Base-by-base conservation (phyloP, 2,888 invertebrate species). In the Cheilosia scutellata region DNA sequence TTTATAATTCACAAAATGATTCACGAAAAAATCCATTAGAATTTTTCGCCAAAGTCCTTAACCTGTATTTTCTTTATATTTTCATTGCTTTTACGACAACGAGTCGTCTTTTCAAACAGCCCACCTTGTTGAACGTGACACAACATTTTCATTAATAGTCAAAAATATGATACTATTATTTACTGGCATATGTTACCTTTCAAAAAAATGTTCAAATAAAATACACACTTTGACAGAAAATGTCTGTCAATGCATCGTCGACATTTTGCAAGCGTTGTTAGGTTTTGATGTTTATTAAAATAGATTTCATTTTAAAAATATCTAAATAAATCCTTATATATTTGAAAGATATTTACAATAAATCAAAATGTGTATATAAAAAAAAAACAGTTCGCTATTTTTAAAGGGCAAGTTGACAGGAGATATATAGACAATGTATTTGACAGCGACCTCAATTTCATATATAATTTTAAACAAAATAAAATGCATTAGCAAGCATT, bases 241-340 rank as follows among this genome's bases (percentile, higher is more conserved):
- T 66, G 53, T 31, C 65, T 79, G 72, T 79, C 79, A 79, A 66
- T 66, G 79, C 44, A 72, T 65, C 66, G 58, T 66, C 66, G 51
- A 25, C 29, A 31, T 27, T 27, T 37, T 71, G 58, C 57, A 71
- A 58, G 37, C 9, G 7, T 33, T 44, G 29, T 44, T 57, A 11
- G 0, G 9, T 49, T 16, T 49, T 49, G 20, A 70, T 33, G 25
- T 47, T n/a, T 37, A 11, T 37, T 13, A 68, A 68, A 44, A 49
- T 58, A 71, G 47, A 49, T 58, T 37, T 27, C 16, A 27, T 47
- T 6, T 44, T 58, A 31, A 68, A 68, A 55, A 49, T 58, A 58
- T 7, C 1, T 20, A 44, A 4, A 5, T 3, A 68, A 37, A n/a
- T 33, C 4, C 33, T 42, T 13, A 37, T 25, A 47, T 37, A 58